Conservation (phyloP, 2,888 invertebrate genomes). For the Lutraria lutraria region DNA sequence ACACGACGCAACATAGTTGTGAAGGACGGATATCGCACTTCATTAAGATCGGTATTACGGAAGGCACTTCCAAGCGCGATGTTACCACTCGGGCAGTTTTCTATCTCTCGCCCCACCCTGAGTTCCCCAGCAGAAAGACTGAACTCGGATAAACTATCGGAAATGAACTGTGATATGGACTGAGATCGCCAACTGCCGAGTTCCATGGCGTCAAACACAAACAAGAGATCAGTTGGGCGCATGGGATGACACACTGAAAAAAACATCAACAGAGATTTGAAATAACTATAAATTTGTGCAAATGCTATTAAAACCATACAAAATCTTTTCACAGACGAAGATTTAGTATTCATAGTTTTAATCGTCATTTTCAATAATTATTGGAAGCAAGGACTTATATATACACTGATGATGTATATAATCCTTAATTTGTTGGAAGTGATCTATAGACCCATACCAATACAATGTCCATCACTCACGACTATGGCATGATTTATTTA, state of each 20-base stretch:
- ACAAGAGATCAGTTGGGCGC: conserved; percentile 68
- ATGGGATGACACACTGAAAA: conserved; percentile 65
- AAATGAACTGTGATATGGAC: conserved; percentile 69
- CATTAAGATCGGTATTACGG: conserved; percentile 50
- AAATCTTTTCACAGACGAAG: too few species aligned
- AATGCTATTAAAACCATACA: too few species aligned
- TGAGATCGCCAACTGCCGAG: conserved; percentile 72
- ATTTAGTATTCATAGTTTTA: too few species aligned
- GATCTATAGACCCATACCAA: too few species aligned
- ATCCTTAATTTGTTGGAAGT: too few species aligned
- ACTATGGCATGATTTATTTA: too few species aligned
- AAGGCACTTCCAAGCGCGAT: conserved; percentile 64
- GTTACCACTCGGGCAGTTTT: conserved; percentile 69
- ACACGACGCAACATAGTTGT: conserved; percentile 65
- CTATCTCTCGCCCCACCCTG: conserved; percentile 68
- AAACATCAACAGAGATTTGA: neutral
- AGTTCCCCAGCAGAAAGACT: conserved; percentile 62
- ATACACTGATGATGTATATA: too few species aligned
- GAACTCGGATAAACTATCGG: conserved; percentile 58
- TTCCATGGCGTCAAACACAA: conserved; percentile 71
- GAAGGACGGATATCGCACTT: conserved; percentile 63
- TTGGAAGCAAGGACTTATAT: too few species aligned
- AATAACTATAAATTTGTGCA: too few species aligned
- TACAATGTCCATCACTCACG: too few species aligned
- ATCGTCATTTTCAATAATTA: too few species aligned